Conservation (phyloP, 2,888 invertebrate species). For the Coenonympha arcania region DNA sequence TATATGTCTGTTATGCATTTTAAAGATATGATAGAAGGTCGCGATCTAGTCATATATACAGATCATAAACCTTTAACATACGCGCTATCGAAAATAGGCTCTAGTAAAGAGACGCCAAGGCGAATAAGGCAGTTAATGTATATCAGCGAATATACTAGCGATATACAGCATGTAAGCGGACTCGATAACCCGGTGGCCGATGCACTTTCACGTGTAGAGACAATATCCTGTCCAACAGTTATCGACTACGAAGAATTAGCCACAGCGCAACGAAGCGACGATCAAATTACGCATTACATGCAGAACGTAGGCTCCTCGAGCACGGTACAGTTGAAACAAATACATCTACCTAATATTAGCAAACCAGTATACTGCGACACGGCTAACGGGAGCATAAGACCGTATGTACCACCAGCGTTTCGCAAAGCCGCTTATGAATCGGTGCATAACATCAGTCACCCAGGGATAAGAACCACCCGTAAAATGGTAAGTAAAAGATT, state of each 20-base stretch:
- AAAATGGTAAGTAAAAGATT: constrained; percentile 13
- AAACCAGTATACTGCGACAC: constrained; percentile 15
- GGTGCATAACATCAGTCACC: constrained; percentile 21
- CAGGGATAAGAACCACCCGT: constrained; percentile 15
- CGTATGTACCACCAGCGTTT: constrained; percentile 16
- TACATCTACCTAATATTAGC: background rate
- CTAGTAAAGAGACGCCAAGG: constrained; percentile 15
- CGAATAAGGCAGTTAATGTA: constrained; percentile 11
- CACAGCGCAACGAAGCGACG: background rate
- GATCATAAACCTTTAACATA: constrained; percentile 23
- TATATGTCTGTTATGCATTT: constrained; percentile 12
- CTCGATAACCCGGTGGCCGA: constrained; percentile 6
- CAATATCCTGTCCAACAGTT: background rate
- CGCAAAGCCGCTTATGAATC: constrained; percentile 14
- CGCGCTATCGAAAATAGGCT: constrained; percentile 15
- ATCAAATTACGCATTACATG: background rate
- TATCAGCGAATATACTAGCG: constrained; percentile 8
- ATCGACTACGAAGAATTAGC: background rate
- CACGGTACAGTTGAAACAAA: background rate
- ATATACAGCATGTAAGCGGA: constrained; percentile 7
- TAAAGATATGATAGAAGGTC: constrained; percentile 2
- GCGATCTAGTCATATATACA: constrained; percentile 15
- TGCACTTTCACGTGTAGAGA: constrained; percentile 2
- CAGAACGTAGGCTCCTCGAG: background rate
- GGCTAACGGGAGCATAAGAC: constrained; percentile 12